A percentile compares a stretch with the other conserved stretches of the same genome.
These are phyloP conservation scores for Anoplophora glabripennis DNA, from an alignment of 1,140 invertebrate species.

Conservation along the genomic window DNA sequence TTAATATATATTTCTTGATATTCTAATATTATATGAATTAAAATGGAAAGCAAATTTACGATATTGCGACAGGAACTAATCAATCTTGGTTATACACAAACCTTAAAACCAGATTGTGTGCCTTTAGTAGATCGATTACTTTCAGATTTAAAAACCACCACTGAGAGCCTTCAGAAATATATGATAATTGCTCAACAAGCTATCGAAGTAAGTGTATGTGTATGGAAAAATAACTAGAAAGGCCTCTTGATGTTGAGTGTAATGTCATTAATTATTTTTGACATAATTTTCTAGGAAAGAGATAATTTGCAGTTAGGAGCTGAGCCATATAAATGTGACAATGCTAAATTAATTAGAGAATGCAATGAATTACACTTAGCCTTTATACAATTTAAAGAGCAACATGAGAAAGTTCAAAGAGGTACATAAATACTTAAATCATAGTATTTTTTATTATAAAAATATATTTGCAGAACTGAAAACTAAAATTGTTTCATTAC, in stretches of 20 bases:
- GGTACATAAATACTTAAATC: constrained; percentile 40
- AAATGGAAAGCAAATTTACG: constrained; percentile 51
- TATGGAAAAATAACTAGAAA: not conserved
- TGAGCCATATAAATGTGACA: constrained; percentile 70
- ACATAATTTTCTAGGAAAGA: constrained; percentile 50
- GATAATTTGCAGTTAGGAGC: constrained; percentile 57
- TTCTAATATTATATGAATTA: constrained; percentile 4
- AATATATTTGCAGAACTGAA: constrained; percentile 55
- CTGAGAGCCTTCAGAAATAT: constrained; percentile 73
- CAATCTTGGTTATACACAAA: constrained; percentile 70
- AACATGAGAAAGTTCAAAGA: constrained; percentile 56
- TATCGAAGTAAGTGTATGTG: constrained; percentile 50
- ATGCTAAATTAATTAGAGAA: constrained; percentile 65
- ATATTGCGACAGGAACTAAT: constrained; percentile 61
- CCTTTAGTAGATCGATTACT: constrained; percentile 72
- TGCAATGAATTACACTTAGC: constrained; percentile 70
- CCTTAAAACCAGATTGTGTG: constrained; percentile 67
- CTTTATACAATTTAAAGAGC: constrained; percentile 64
- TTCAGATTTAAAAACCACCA: constrained; percentile 74
- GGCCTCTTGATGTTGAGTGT: not conserved
- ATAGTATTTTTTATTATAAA: no score
- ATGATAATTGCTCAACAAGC: constrained; percentile 69
- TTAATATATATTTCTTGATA: no score
- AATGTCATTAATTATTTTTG: not conserved
- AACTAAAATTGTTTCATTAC: constrained; percentile 55